Evolutionary conservation across 1,140 invertebrate genomes (phyloP).

Genomic region (Schlechtendalia chinensis): DNA sequence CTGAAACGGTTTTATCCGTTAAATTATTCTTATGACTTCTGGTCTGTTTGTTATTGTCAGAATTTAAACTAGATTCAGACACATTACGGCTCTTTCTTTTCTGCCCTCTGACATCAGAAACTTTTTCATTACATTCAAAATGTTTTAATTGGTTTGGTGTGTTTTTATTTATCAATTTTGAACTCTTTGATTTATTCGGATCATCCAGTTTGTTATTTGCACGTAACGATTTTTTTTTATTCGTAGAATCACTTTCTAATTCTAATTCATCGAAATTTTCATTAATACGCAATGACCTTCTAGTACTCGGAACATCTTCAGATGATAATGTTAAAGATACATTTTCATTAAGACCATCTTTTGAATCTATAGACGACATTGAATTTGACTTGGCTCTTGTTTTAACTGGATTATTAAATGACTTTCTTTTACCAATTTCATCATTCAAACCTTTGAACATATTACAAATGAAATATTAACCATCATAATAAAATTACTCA

Average conservation of each 20-base stretch:
- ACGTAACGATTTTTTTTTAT: constrained; percentile 14
- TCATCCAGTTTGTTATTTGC: constrained; percentile 2
- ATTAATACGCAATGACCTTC: constrained; percentile 37
- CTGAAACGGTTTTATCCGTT: background rate
- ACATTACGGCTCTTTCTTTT: constrained; percentile 37
- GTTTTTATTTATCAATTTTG: background rate
- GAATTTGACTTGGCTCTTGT: constrained; percentile 4
- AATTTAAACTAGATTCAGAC: constrained; percentile 30
- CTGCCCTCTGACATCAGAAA: background rate
- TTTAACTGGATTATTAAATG: background rate
- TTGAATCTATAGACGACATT: constrained; percentile 1
- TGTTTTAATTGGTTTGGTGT: background rate
- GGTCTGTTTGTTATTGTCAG: constrained; percentile 16
- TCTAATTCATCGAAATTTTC: constrained; percentile 19
- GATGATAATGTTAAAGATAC: background rate
- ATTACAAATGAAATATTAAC: background rate
- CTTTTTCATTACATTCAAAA: background rate
- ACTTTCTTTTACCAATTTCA: constrained; percentile 3
- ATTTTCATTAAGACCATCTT: background rate
- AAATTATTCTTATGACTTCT: background rate
- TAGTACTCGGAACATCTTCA: constrained; percentile 1
- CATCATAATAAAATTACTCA: background rate
- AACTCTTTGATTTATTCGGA: background rate
- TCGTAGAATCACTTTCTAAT: background rate
- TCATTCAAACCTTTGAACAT: constrained; percentile 10